Base-by-base conservation (phyloP, 2,888 invertebrate genomes). In the Drosophila mimetica region DNA sequence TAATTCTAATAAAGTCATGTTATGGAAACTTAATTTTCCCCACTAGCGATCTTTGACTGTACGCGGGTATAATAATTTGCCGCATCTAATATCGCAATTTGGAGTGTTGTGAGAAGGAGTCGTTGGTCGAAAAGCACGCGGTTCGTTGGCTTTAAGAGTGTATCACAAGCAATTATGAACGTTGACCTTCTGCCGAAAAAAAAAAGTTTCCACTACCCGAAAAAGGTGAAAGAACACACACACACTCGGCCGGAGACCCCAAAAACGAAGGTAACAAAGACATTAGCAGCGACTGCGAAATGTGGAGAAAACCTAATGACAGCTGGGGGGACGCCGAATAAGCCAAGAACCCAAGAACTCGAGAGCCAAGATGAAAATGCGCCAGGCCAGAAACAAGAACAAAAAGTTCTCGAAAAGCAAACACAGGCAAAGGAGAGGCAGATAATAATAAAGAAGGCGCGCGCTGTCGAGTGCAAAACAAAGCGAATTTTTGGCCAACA, bases 201-300 rank as follows among this genome's bases (percentile, higher is more conserved):
- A 53, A 57, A 58, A 46, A 63, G 41, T 81, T 81, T 84, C 79
- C 70, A 76, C 74, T 58, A 52, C 36, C 60, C 59, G 66, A 54
- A 71, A 80, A 71, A 81, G 80, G 80, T 85, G 82, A 85, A 79
- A 81, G 82, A 80, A 76, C 76, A 78, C 39, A 76, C 76, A 78
- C 42, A 47, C 47, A 58, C 39, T 39, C 39, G 39, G 47, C 54
- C 47, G 37, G 37, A 37, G 37, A 63, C 28, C 65, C 53, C 58
- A 52, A 53, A 67, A 53, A 48, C 32, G 52, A 58, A 65, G 72
- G 61, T 53, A 67, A 52, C 70, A 58, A 42, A 63, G 44, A 25
- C 47, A 57, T 46, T 36, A 46, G 44, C 25, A 41, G 66, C 13
- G 54, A 44, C 34, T 47, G 60, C 20, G 28, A 28, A 28, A 28